Base-by-base conservation (phyloP, 2,888 invertebrate species). In the Crocallis elinguaria region DNA sequence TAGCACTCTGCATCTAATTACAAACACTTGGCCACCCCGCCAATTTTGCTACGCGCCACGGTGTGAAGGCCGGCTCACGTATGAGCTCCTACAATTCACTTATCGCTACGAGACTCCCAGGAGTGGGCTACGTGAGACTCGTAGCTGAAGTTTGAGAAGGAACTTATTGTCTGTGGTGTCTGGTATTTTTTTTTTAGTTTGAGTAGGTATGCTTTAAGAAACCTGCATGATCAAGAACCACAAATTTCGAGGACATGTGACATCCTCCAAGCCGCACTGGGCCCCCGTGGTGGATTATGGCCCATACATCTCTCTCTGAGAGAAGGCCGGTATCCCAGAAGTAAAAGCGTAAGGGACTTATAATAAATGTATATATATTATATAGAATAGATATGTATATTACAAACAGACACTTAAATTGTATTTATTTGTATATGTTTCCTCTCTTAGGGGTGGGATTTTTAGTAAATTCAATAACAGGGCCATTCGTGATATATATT, bases 31-130 rank as follows among this genome's bases (percentile, higher is more conserved):
- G 43, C 48, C 32, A 42, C 32, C 27, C 19, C 36, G 32, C 53
- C 53, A 33, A 48, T 37, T 37, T 38, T 19, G 32, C 13, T 19
- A 21, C 36, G 36, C 12, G 32, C 30, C 8, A 7, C 35, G 19
- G 49, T 25, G 19, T 46, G 51, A 14, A 37, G 30, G 14, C 17
- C 33, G 13, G 37, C 65, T 69, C 74, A 73, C 74, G 75, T 74
- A 69, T 73, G 71, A 61, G 68, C 66, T 66, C 64, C 69, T 69
- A 73, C 74, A 77, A 78, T 77, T 79, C 74, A 79, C 74, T 77
- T 79, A 77, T 73, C 75, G 59, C 63, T 50, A 14, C 50, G 50
- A 44, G 25, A 41, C 48, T 69, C 73, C 73, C 71, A 59, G 65
- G 70, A 67, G 72, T 66, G 58, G 62, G 12, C 35, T 60, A 79